phyloP scores from a whole-genome alignment of 2,888 invertebrate species.

The Argynnis bischoffii region DNA sequence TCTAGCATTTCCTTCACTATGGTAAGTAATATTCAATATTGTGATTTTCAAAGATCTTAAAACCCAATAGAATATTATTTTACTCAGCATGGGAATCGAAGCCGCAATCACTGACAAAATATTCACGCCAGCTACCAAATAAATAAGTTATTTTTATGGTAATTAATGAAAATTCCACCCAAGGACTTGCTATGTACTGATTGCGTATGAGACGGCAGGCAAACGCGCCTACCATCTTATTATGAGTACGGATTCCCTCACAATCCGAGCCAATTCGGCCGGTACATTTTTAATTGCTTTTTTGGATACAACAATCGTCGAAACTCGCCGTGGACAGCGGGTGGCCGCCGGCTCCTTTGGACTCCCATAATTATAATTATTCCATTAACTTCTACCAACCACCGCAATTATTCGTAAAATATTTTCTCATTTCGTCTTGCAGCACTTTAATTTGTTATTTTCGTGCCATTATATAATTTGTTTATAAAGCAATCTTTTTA shows the following conservation, averaged over 20 bases:
- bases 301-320: constrained; percentile 75
- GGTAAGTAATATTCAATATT: too few species aligned
- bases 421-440: constrained; percentile 57
- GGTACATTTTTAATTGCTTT: constrained; percentile 76
- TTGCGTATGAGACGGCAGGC: constrained; percentile 18
- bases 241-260: constrained; percentile 54
- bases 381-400: constrained; percentile 75
- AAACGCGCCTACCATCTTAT: constrained; percentile 23
- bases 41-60: too few species aligned
- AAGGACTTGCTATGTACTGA: constrained; percentile 3
- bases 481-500: constrained; percentile 34
- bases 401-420: constrained; percentile 72
- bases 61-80: too few species aligned
- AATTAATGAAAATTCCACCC: background rate
- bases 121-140: too few species aligned
- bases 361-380: constrained; percentile 78
- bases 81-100: too few species aligned
- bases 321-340: constrained; percentile 66
- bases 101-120: too few species aligned
- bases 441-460: constrained; percentile 48
- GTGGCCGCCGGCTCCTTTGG: constrained; percentile 75
- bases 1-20: too few species aligned
- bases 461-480: constrained; percentile 38
- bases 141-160: too few species aligned
- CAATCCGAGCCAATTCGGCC: constrained; percentile 60